Evolutionary conservation across 2,113 vertebrate genomes (phyloP), one percentile per base, ranked within the genome.

Genomic region (Centropus unirufus): DNA sequence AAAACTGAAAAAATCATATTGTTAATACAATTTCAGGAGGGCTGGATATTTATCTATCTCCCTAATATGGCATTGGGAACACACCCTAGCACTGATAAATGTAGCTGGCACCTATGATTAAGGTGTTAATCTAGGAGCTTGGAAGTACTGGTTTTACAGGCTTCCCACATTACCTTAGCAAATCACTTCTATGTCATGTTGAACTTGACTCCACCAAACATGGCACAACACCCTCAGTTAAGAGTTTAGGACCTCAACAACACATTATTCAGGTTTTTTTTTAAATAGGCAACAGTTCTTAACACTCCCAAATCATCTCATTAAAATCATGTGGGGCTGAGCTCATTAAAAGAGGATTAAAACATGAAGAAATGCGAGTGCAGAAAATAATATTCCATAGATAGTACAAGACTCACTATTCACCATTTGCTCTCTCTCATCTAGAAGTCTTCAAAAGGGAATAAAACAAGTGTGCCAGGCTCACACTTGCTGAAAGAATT

Each of bases 141-240:
- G 72, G 88, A 94, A 91, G 94, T 83, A 90, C 92, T 44, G 47
- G 90, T 80, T 95, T 91, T 93, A 89, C 83, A 72, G 79, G 85
- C n/a, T 93, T 92, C 30, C 27, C 42, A 36, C 30, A 86, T 46
- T 76, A 92, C 36, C 68, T 92, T 64, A 80, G 59, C 83, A 93
- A 88, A 88, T 80, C 59, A 44, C 39, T 90, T 91, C 36, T 76
- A 36, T 42, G 52, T 49, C 62, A 67, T 34, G 11, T 20, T 47
- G 36, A 66, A 57, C 27, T 63, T 81, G 24, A 32, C 14, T 59
- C 47, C n/a, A 68, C 15, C 15, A 79, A 24, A 36, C 22, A 44
- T 0, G 9, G 23, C 66, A 27, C 29, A 83, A 76, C 29, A 68
- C 27, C 19, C 72, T 63, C 70, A 66, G 39, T 55, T 84, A 68